Conservation (phyloP, 2,113 vertebrate genomes). For the Willisornis vidua region DNA sequence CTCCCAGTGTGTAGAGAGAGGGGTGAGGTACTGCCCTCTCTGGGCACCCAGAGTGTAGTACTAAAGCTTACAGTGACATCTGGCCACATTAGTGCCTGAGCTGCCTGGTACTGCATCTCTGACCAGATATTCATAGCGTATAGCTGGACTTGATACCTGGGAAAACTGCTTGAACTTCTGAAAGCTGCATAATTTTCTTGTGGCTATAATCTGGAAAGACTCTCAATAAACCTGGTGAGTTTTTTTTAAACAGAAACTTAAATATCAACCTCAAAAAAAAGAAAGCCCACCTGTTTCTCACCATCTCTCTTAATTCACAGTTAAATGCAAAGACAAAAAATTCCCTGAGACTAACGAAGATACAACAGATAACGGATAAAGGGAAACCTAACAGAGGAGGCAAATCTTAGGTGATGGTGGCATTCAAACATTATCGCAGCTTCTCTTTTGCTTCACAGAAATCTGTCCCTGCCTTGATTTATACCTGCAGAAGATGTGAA, state of each 20-base stretch:
- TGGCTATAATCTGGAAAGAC: not conserved
- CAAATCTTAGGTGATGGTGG: not conserved
- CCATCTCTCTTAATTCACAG: slow-evolving; percentile 22
- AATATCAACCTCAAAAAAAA: not conserved
- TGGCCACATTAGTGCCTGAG: not conserved
- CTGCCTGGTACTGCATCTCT: not conserved
- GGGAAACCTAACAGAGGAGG: not conserved
- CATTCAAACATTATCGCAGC: not conserved
- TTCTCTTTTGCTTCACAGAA: not conserved
- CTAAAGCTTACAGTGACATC: not conserved
- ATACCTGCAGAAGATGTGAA: not conserved
- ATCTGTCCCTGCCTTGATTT: not conserved
- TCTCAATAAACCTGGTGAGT: not conserved
- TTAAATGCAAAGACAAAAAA: not conserved
- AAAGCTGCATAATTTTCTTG: not conserved
- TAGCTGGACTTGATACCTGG: not conserved
- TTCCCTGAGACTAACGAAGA: slow-evolving; percentile 59
- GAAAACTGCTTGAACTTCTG: not conserved
- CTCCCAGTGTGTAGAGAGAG: not conserved
- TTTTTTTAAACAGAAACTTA: not conserved
- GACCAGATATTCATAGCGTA: not conserved
- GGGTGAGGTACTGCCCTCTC: not conserved
- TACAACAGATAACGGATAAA: not conserved
- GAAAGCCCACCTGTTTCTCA: not conserved
- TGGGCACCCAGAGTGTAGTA: fast-evolving